Conservation (phyloP, 2,113 vertebrate genomes). For the Oryctolagus cuniculus region DNA sequence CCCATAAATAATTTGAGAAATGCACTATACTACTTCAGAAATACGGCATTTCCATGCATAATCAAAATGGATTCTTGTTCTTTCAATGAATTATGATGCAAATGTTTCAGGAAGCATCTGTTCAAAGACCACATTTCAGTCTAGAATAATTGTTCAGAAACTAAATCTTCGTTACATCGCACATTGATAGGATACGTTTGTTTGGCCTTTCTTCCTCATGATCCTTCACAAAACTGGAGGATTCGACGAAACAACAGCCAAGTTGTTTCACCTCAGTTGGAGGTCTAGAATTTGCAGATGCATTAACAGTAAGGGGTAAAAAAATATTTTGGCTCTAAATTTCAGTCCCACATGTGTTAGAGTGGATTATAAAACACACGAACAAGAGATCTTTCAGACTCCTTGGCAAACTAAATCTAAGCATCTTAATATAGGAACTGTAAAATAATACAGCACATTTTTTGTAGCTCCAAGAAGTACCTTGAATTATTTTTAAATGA, state of each 20-base stretch:
- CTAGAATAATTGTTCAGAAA: not conserved
- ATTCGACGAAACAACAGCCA: constrained; percentile 48
- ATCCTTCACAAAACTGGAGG: constrained; percentile 58
- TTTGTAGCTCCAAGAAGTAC: constrained; percentile 65
- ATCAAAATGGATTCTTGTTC: constrained; percentile 44
- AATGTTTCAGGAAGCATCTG: not conserved
- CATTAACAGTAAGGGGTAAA: constrained; percentile 61
- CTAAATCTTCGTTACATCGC: not conserved
- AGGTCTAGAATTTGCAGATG: constrained; percentile 67
- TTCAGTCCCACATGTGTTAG: constrained; percentile 58
- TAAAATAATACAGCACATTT: constrained; percentile 75
- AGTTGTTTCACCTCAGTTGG: constrained; percentile 58
- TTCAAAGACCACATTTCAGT: constrained; percentile 9
- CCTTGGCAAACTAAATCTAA: constrained; percentile 73
- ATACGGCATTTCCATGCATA: not conserved
- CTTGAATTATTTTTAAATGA: constrained; percentile 70
- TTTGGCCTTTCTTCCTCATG: not conserved
- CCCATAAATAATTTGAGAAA: not conserved
- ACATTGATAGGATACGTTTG: not conserved
- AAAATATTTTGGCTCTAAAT: constrained; percentile 71
- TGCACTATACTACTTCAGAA: not conserved
- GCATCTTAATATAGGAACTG: constrained; percentile 74
- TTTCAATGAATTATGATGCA: constrained; percentile 39
- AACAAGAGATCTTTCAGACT: constrained; percentile 80
- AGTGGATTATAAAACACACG: constrained; percentile 69